These are phyloP conservation scores for Ophioninae sp. DNA, from an alignment of 2,888 invertebrate genomes.

Conservation along the genomic window DNA sequence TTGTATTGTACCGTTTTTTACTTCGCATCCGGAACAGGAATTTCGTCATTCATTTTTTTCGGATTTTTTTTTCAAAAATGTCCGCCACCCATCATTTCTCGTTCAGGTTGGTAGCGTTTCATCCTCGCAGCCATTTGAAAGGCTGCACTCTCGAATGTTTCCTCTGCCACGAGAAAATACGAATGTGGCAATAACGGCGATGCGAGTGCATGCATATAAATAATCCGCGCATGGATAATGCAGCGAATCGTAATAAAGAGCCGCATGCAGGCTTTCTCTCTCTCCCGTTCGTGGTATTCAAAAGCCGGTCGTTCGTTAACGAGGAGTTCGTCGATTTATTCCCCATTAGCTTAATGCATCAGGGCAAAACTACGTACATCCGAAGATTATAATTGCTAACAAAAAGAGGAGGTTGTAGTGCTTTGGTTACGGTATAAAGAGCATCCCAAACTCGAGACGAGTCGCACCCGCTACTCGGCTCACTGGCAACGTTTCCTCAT, in stretches of 20 bases:
- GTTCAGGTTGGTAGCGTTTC: neutral
- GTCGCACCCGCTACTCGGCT: neutral
- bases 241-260: constrained; percentile 33
- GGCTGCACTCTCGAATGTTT: constrained; percentile 18
- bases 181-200: neutral
- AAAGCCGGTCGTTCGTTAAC: constrained; percentile 39
- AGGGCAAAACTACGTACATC: neutral
- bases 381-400: constrained; percentile 1
- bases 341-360: constrained; percentile 6
- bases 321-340: constrained; percentile 38
- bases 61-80: neutral
- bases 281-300: constrained; percentile 12
- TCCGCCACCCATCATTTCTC: neutral
- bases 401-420: constrained; percentile 20
- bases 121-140: constrained; percentile 4
- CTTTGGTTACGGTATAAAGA: constrained; percentile 20
- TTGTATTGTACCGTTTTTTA: constrained; percentile 19
- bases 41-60: constrained; percentile 3
- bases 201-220: neutral
- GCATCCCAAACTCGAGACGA: neutral
- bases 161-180: constrained; percentile 17
- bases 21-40: constrained; percentile 12
- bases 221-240: constrained; percentile 11
- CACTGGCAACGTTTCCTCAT: constrained; percentile 1
- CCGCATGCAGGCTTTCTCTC: neutral